Evolutionary conservation across 2,113 vertebrate species (phyloP).

Genomic region (Tetraodon nigroviridis): DNA sequence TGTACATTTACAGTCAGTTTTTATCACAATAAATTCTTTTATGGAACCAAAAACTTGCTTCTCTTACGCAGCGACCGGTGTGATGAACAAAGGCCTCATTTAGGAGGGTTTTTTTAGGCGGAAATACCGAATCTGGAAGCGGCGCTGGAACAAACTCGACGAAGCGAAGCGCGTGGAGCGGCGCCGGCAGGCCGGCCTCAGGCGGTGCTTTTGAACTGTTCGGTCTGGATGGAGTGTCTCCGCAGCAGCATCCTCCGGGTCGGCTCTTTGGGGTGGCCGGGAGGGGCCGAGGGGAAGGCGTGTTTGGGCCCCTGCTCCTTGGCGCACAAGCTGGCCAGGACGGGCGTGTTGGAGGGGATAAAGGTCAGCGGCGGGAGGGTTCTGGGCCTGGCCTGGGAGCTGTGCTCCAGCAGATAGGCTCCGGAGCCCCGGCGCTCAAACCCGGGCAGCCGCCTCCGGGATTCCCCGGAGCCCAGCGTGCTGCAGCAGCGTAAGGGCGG

Average conservation of each 20-base stretch:
- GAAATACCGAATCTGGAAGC: neutral
- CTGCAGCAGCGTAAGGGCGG: conserved; percentile 69
- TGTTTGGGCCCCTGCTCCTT: conserved; percentile 70
- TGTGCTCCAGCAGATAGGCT: conserved; percentile 69
- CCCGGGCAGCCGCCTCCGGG: conserved; percentile 65
- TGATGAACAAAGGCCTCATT: no score
- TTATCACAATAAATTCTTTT: conserved; percentile 52
- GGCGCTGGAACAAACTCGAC: no score
- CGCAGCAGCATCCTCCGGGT: conserved; percentile 78
- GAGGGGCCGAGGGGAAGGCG: conserved; percentile 75
- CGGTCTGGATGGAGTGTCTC: conserved; percentile 86
- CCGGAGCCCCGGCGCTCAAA: conserved; percentile 77
- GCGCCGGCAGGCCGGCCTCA: conserved; percentile 7
- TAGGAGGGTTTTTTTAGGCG: neutral
- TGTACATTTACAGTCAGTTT: conserved; percentile 29
- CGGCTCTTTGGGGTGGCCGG: conserved; percentile 75
- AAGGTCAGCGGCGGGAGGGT: conserved; percentile 84
- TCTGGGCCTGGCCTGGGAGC: conserved; percentile 68
- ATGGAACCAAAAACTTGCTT: conserved; percentile 8
- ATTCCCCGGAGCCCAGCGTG: conserved; percentile 72
- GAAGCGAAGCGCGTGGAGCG: neutral
- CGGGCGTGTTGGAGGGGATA: conserved; percentile 56
- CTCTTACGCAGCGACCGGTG: neutral
- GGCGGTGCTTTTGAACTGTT: conserved; percentile 77
- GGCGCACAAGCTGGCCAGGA: conserved; percentile 52